phyloP scores from a whole-genome alignment of 2,113 vertebrate genomes.

The Nothocercus julius region DNA sequence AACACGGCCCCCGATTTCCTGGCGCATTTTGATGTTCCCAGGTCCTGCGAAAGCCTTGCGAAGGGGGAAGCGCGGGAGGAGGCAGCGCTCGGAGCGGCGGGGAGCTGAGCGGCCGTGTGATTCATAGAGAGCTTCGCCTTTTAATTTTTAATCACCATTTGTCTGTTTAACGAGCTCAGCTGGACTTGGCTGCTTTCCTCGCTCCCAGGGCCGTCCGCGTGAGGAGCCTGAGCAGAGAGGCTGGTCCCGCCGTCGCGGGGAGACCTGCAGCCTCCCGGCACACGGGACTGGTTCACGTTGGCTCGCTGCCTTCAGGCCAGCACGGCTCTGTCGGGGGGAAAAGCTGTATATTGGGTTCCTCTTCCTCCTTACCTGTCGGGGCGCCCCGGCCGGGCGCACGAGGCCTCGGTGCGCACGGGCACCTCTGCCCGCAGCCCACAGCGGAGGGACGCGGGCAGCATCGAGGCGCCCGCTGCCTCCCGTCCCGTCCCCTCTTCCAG shows the following conservation, averaged over 20 bases:
- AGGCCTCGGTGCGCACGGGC: no score
- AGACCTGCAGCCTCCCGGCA: neutral
- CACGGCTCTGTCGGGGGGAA: no score
- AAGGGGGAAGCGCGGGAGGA: neutral
- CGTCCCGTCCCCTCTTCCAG: no score
- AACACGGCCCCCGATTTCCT: neutral
- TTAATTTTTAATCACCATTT: neutral
- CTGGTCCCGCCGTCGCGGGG: neutral
- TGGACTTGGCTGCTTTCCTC: neutral
- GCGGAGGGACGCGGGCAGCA: no score
- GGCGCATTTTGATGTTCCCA: neutral
- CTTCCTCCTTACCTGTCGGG: no score
- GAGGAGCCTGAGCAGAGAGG: neutral
- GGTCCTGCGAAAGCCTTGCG: neutral
- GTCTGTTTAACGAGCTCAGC: neutral
- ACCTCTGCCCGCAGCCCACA: no score
- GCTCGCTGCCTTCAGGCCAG: neutral
- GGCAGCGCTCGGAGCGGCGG: neutral
- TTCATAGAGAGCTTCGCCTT: neutral
- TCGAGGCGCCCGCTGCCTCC: no score
- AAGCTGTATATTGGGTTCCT: no score
- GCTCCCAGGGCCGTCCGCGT: neutral
- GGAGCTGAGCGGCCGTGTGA: neutral
- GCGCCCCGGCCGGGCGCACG: no score
- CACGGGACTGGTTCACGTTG: rapidly evolving